These are phyloP conservation scores for Wasmannia auropunctata DNA, from an alignment of 1,140 invertebrate genomes.

Conservation along the genomic window DNA sequence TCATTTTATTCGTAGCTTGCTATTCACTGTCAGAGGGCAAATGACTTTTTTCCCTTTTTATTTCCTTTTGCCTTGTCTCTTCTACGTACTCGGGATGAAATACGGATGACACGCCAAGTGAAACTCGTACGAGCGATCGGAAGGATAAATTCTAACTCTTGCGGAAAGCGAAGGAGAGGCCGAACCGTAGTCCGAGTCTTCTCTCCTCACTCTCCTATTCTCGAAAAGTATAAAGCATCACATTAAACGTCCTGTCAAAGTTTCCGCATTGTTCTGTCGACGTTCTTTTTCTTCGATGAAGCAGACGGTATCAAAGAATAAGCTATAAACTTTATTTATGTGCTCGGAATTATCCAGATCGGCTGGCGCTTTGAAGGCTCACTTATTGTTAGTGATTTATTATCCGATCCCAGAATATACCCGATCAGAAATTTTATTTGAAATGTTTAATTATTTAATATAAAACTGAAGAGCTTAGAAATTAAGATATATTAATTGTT, in stretches of 20 bases:
- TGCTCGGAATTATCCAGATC: constrained; percentile 33
- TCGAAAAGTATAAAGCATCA: constrained; percentile 19
- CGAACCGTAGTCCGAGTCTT: not conserved
- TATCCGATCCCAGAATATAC: not conserved
- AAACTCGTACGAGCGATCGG: constrained; percentile 43
- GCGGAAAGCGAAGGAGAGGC: constrained; percentile 46
- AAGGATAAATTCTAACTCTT: constrained; percentile 63
- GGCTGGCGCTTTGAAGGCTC: not conserved
- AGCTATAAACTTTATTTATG: constrained; percentile 32
- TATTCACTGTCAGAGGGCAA: not conserved
- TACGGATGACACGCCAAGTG: constrained; percentile 57
- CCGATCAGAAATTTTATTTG: not conserved
- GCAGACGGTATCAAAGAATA: not conserved
- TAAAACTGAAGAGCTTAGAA: not conserved
- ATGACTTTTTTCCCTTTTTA: constrained; percentile 4
- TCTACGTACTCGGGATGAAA: constrained; percentile 52
- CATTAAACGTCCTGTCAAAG: constrained; percentile 40
- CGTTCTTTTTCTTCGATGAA: constrained; percentile 20
- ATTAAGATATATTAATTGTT: not conserved
- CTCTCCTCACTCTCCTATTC: not conserved
- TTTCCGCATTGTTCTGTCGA: constrained; percentile 64
- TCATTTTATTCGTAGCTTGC: not conserved
- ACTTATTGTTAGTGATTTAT: not conserved
- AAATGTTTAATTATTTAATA: not conserved
- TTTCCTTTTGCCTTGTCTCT: not conserved